Base-by-base conservation (phyloP, 2,888 invertebrate species). In the Diplazon laetatorius region DNA sequence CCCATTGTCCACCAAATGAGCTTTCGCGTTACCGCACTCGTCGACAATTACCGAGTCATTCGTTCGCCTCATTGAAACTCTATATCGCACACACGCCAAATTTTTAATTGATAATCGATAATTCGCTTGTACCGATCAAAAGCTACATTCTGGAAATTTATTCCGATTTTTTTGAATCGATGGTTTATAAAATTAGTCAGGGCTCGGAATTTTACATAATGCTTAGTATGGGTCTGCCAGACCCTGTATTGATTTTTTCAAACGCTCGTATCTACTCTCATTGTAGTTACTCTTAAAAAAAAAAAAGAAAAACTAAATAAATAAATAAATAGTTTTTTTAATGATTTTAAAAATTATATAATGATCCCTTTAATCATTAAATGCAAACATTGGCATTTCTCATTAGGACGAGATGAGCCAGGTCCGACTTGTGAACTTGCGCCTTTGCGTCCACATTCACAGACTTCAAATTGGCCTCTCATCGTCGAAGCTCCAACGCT, bases 401-500 rank as follows among this genome's bases (percentile, higher is more conserved):
- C 55, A 8, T 55, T 9, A 16, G 14, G 30, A 30, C 3, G 30
- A 5, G 25, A 52, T 18, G 14, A 30, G 30, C 6, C 52, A 5
- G n/a, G 6, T 30, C 30, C 30, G 30, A 30, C 30, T 30, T 14
- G 14, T 3, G 16, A 55, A 35, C 25, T 25, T 14, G 9, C 30
- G 16, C 30, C n/a, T n/a, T 55, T 35, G 16, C 16, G 30, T 16
- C n/a, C 8, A 55, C 30, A 9, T 55, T 30, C 16, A 55, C 30
- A 10, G n/a, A 30, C 76, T n/a, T 78, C 46, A 80, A 84, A 82
- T 75, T 82, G 74, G 80, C 76, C 77, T n/a, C n/a, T n/a, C 80
- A 75, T 83, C 82, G 80, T 82, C 80, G 57, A 76, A 78, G 78
- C 78, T 80, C 78, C 75, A 69, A 72, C 80, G 82, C 77, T 59